Base-by-base conservation (phyloP, 2,797 vertebrate species). In the Eupleurogrammus muticus region DNA sequence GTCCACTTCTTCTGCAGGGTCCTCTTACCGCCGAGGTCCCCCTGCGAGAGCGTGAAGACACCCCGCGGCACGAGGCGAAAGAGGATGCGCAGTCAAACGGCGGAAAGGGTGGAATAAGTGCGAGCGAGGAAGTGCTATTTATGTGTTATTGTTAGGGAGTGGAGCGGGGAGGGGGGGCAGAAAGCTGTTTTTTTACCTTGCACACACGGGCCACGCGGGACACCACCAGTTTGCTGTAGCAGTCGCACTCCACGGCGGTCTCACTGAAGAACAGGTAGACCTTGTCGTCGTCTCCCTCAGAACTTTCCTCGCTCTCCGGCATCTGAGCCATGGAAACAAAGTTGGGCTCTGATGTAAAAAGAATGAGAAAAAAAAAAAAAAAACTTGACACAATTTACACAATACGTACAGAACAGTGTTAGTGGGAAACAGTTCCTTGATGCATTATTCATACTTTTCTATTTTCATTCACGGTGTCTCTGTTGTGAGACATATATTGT, bases 241-340 rank as follows among this genome's bases (percentile, higher is more conserved):
- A 95, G 74, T 97, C 95, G 35, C 90, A 96, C 83, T 96, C 96
- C 74, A 95, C 82, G 1, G 95, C 94, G 0, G 65, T 89, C 90
- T 96, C 95, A 2, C 92, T 96, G 89, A 96, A 96, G 92, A 96
- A 96, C 55, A 96, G 68, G 81, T 96, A 96, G 23, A 96, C 87
- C 82, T 96, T 96, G 76, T 96, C 95, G 19, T 95, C 94, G 3
- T 95, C 93, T 23, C 91, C 93, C 0, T 48, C 44, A 1, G 62
- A 11, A 24, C 84, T 94, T 16, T 67, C 49, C 5, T 84, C 2
- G 36, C 92, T 92, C 72, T 96, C 94, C n/a, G 65, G 82, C 42
- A 96, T 88, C 48, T 93, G 75, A 66, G 89, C 90, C 94, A 96
- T 93, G 76, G 89, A 91, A 20, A 96, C 84, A 82, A 96, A 96